Evolutionary conservation across 1,140 invertebrate species (phyloP).

Genomic region (Papilio polytes): DNA sequence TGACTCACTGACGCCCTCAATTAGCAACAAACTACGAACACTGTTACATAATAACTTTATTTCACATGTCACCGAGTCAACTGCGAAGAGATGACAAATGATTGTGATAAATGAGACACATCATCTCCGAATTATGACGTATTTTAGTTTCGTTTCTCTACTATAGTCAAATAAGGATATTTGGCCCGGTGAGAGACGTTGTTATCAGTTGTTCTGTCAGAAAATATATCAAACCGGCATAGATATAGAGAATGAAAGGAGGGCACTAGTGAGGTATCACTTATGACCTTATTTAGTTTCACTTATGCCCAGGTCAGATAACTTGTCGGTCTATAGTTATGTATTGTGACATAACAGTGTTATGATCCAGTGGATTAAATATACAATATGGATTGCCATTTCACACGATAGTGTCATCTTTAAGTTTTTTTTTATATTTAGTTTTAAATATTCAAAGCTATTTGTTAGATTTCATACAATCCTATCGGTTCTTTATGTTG

Average conservation of each 20-base stretch:
- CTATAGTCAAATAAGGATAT: neutral
- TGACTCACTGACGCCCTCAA: constrained; percentile 17
- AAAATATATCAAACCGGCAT: too few relatives aligned
- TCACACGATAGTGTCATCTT: neutral
- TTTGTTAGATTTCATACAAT: neutral
- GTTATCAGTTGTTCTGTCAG: too few relatives aligned
- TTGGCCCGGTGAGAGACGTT: too few relatives aligned
- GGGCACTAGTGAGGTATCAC: too few relatives aligned
- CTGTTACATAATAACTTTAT: constrained; percentile 36
- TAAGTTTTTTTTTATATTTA: neutral
- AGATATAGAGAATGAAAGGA: too few relatives aligned
- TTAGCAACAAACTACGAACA: constrained; percentile 33
- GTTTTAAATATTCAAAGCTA: neutral
- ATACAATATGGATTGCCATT: neutral
- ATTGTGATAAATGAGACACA: constrained; percentile 33
- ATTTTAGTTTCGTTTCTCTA: constrained; percentile 26
- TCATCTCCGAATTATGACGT: constrained; percentile 16
- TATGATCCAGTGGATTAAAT: neutral
- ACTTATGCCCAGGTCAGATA: too few relatives aligned
- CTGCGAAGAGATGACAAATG: constrained; percentile 28
- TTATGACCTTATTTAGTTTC: too few relatives aligned
- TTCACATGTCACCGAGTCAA: constrained; percentile 32
- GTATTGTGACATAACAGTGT: neutral
- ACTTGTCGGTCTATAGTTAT: neutral
- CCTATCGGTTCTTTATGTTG: neutral